Evolutionary conservation across 2,797 vertebrate species (phyloP), one percentile per base, ranked within the genome.

Genomic region (Sternotherus odoratus): DNA sequence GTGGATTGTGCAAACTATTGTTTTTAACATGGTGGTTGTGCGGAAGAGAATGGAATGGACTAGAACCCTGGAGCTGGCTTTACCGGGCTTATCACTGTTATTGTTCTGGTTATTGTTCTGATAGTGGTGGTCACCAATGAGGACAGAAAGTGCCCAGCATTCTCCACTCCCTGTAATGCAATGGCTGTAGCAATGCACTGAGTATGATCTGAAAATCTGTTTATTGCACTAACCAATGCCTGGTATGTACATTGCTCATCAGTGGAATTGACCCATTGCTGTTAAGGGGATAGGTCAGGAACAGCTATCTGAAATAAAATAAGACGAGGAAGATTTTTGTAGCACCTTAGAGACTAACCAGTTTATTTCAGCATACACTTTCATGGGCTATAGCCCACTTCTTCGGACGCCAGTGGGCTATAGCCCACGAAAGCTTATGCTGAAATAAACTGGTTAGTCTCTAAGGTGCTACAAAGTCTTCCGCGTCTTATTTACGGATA

Each of bases 101-200:
- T 19, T 82, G 3, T 46, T 82, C 43, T 69, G 12, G 15, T 48
- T 49, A 60, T 19, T 82, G 3, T 46, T 82, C 43, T 69, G 12
- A 12, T 48, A 85, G 26, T 5, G 83, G 9, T 3, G 82, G 57
- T 13, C 4, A 92, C 16, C 8, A 81, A 77, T 28, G 91, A 53
- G 24, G 36, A 82, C 81, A 48, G 8, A 2, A 80, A 63, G 0
- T 6, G 51, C 33, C 16, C 21, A 46, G 23, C 3, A 8, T 74
- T 63, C 91, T 12, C 23, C 3, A 60, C 10, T 74, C 30, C 54
- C 69, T 78, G 16, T 5, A 57, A 82, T 89, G 53, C 77, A 21
- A 86, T 84, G 46, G 75, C 13, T 0, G 0, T 4, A 24, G 9
- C 79, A 2, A 7, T 48, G 9, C 8, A 12, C 1, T 17, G 4